A percentile compares a stretch with the other conserved stretches of the same genome.
Evolutionary conservation across 2,113 vertebrate genomes (phyloP).

Genomic region (Tinamus guttatus): DNA sequence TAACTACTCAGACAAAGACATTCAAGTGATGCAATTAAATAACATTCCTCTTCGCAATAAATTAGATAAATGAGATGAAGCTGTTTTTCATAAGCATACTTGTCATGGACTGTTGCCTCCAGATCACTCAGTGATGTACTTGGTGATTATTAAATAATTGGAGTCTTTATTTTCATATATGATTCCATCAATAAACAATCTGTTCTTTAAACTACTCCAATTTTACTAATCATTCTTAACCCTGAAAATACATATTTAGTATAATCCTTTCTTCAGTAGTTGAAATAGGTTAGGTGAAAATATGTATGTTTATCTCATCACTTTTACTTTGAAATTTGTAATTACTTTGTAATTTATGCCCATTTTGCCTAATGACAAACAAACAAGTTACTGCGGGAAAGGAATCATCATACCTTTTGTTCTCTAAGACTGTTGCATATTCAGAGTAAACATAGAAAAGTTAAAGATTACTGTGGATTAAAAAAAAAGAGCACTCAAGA

Average conservation of each 20-base stretch:
- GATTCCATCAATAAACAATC: not conserved
- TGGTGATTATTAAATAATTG: not conserved
- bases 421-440: not conserved
- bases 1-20: not conserved
- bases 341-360: not conserved
- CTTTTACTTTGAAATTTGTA: not conserved
- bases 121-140: not conserved
- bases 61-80: not conserved
- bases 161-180: not conserved
- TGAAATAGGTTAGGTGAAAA: not conserved
- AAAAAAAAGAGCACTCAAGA: not conserved
- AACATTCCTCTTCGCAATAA: not conserved
- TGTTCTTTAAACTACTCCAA: not conserved
- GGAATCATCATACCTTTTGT: not conserved
- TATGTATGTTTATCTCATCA: not conserved
- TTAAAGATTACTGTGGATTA: accelerated
- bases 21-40: not conserved
- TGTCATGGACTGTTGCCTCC: not conserved
- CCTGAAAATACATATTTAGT: not conserved
- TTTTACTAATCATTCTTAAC: not conserved
- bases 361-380: not conserved
- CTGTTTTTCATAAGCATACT: not conserved
- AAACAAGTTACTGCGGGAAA: not conserved
- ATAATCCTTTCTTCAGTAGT: not conserved
- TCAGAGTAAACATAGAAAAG: not conserved